These are phyloP conservation scores for Spatulosminthurus flaviceps DNA, from an alignment of 2,888 invertebrate genomes.

Conservation along the genomic window DNA sequence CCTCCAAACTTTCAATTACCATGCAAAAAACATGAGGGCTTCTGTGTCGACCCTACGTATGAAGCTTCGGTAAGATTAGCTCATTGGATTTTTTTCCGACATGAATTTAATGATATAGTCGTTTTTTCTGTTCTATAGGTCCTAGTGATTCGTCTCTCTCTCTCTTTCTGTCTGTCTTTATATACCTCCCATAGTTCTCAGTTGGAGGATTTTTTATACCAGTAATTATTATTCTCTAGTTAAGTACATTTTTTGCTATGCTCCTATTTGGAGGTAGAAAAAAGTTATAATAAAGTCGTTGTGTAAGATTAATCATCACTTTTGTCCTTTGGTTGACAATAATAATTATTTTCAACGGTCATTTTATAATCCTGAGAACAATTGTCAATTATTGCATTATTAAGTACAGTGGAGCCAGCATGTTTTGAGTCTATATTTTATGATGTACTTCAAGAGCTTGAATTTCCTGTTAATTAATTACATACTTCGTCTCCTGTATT, in stretches of 20 bases:
- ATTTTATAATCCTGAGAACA: neutral
- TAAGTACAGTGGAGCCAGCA: no score
- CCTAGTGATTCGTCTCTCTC: no score
- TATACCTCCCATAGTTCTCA: no score
- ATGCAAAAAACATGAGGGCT: slow-evolving; percentile 76
- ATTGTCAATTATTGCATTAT: slow-evolving; percentile 13
- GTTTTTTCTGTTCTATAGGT: no score
- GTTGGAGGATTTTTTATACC: no score
- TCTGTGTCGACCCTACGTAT: slow-evolving; percentile 86
- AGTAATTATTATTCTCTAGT: no score
- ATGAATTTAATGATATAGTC: no score
- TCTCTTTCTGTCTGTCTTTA: no score
- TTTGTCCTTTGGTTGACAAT: slow-evolving; percentile 23
- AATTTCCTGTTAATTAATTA: no score
- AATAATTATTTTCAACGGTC: slow-evolving; percentile 1
- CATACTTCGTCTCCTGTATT: no score
- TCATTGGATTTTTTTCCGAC: neutral
- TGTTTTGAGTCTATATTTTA: no score
- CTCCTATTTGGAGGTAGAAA: neutral
- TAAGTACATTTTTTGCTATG: neutral
- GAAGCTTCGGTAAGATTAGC: slow-evolving; percentile 72
- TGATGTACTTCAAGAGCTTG: neutral
- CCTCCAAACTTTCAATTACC: slow-evolving; percentile 48
- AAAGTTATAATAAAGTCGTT: slow-evolving; percentile 26
- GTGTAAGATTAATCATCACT: slow-evolving; percentile 37